Percentiles rank a stretch among this genome's conserved stretches.
Conservation (phyloP, 2,888 invertebrate species). For the Pollenia labialis region DNA sequence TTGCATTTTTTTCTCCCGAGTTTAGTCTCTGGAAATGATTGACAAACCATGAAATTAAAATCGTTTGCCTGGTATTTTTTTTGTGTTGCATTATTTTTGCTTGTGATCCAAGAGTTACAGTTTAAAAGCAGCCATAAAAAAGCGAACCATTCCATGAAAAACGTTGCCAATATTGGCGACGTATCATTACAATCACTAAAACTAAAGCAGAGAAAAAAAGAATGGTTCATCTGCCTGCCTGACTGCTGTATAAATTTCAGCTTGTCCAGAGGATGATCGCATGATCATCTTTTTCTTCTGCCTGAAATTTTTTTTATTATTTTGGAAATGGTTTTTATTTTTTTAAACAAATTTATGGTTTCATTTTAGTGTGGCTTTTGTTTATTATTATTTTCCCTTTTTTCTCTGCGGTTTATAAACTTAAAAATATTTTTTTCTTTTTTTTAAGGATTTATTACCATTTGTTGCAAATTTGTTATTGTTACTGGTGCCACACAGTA, state of each 20-base stretch:
- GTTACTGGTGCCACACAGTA: constrained; percentile 33
- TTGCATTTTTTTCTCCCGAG: constrained; percentile 32
- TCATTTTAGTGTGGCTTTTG: constrained; percentile 64
- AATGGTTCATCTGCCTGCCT: constrained; percentile 47
- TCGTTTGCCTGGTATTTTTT: constrained; percentile 44
- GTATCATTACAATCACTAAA: constrained; percentile 27
- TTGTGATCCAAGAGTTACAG: constrained; percentile 44
- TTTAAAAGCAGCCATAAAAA: constrained; percentile 71
- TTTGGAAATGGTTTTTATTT: constrained; percentile 47
- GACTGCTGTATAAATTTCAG: constrained; percentile 54
- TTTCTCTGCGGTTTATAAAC: constrained; percentile 64
- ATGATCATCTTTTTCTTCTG: constrained; percentile 56
- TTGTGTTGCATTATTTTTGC: neutral
- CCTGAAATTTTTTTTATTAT: constrained; percentile 24
- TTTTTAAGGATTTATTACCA: constrained; percentile 66
- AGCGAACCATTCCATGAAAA: constrained; percentile 50
- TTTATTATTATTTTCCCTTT: constrained; percentile 60
- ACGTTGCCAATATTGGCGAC: constrained; percentile 58
- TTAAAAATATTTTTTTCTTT: constrained; percentile 30
- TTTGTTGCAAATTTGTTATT: constrained; percentile 61
- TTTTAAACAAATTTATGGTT: constrained; percentile 69
- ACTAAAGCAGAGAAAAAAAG: neutral
- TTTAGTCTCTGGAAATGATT: constrained; percentile 76
- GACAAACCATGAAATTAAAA: constrained; percentile 81
- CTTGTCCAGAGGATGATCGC: constrained; percentile 62